Evolutionary conservation across 2,113 vertebrate genomes (phyloP).

Genomic region (Syngnathus typhle): DNA sequence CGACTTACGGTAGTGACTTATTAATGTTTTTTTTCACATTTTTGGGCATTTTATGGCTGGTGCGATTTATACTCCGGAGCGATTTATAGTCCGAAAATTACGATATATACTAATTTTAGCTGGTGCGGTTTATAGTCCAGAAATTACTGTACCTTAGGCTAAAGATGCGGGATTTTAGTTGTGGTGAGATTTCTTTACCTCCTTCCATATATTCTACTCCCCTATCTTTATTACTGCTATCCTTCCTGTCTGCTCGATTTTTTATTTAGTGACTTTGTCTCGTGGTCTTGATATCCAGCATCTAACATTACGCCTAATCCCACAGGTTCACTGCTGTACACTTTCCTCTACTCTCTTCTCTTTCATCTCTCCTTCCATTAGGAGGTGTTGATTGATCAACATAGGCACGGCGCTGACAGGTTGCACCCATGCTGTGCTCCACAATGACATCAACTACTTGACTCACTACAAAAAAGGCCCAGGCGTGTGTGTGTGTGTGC

Average conservation of each 20-base stretch:
- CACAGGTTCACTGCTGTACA: not conserved
- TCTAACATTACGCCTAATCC: slow-evolving; percentile 2
- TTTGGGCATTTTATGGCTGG: too few relatives aligned
- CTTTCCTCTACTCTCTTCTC: slow-evolving; percentile 16
- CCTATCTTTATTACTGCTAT: not conserved
- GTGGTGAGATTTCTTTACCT: not conserved
- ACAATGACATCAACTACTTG: slow-evolving; percentile 22
- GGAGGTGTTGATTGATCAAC: slow-evolving; percentile 55
- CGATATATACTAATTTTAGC: too few relatives aligned
- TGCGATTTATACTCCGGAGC: too few relatives aligned
- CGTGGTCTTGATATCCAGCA: slow-evolving; percentile 20
- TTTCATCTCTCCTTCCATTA: slow-evolving; percentile 47
- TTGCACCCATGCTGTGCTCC: slow-evolving; percentile 34
- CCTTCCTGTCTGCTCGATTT: not conserved
- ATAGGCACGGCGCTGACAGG: slow-evolving; percentile 31
- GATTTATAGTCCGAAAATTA: too few relatives aligned
- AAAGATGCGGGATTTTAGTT: too few relatives aligned
- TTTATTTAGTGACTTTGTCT: slow-evolving; percentile 4
- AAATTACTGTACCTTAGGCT: too few relatives aligned
- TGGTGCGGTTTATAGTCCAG: too few relatives aligned
- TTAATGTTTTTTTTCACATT: too few relatives aligned
- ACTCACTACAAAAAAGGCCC: slow-evolving; percentile 3
- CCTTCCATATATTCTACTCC: not conserved
- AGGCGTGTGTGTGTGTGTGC: not conserved
- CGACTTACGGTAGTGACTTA: too few relatives aligned